A percentile compares a stretch with the other conserved stretches of the same genome.
These are phyloP conservation scores for Zalophus californianus DNA, from an alignment of 2,797 vertebrate species.

Conservation along the genomic window DNA sequence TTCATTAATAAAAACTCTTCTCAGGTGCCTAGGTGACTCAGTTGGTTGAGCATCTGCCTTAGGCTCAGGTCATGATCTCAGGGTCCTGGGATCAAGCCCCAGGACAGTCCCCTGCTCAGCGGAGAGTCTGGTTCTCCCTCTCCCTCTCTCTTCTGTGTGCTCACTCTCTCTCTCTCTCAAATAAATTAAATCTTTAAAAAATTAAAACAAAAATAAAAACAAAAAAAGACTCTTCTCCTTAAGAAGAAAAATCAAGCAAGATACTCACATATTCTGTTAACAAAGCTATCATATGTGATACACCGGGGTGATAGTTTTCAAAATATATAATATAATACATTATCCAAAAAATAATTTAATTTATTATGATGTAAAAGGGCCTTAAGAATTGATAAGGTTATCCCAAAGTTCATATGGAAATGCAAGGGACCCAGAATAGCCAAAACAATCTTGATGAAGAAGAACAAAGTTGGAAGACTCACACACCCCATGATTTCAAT, in stretches of 20 bases:
- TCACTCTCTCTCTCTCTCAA: neutral
- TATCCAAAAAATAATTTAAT: neutral
- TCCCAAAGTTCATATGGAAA: neutral
- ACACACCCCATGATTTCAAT: neutral
- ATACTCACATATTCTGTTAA: neutral
- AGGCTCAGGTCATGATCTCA: neutral
- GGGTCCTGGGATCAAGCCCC: neutral
- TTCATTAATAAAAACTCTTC: neutral
- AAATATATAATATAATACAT: neutral
- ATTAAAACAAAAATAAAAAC: neutral
- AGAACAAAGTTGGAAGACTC: neutral
- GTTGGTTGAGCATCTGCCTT: neutral
- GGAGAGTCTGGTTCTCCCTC: neutral
- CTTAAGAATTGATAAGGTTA: neutral
- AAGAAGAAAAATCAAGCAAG: neutral
- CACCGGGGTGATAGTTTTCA: neutral
- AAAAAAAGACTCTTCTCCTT: neutral
- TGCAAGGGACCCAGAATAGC: neutral
- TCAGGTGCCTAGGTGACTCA: neutral
- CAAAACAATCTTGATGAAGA: neutral
- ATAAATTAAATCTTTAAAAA: neutral
- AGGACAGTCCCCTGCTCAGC: too few species aligned
- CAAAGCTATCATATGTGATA: constrained; percentile 18
- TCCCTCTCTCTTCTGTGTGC: neutral
- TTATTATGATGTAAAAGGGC: neutral